Percentiles rank a stretch among this genome's conserved stretches.
Evolutionary conservation across 2,888 invertebrate species (phyloP).

Genomic region (Folsomia candida): DNA sequence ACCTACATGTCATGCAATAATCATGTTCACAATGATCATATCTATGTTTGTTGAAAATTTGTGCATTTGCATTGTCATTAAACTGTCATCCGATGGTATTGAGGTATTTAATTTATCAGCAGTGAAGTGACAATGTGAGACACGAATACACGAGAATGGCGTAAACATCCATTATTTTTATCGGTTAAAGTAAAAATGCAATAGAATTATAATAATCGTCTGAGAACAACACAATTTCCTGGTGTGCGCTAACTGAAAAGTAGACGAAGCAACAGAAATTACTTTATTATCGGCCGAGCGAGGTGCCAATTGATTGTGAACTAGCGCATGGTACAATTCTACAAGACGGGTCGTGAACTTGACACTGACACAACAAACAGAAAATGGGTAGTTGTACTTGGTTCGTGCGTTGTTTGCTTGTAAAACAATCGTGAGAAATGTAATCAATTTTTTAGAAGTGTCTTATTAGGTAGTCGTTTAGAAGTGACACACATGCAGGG

Average conservation of each 20-base stretch:
- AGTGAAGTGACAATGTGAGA: too few relatives aligned
- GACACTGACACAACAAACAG: too few relatives aligned
- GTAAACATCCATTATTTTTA: too few relatives aligned
- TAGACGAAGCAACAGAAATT: neutral
- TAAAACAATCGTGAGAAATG: neutral
- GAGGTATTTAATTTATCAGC: too few relatives aligned
- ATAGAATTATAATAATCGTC: neutral
- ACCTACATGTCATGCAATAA: too few relatives aligned
- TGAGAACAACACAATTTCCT: constrained; percentile 2
- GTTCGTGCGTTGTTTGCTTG: neutral
- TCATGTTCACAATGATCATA: too few relatives aligned
- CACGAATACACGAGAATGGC: too few relatives aligned
- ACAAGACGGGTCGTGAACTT: constrained; percentile 3
- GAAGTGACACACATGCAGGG: neutral
- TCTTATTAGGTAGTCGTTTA: too few relatives aligned
- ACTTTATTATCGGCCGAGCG: neutral
- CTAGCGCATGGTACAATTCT: neutral
- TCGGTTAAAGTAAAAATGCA: too few relatives aligned
- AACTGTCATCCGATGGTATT: too few relatives aligned
- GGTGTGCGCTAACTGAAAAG: neutral
- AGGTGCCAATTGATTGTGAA: neutral
- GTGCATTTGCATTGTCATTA: too few relatives aligned
- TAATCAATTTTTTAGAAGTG: neutral
- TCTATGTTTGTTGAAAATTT: too few relatives aligned
- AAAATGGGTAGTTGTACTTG: neutral